Evolutionary conservation across 2,888 invertebrate genomes (phyloP).

Genomic region (Drosophila dives): DNA sequence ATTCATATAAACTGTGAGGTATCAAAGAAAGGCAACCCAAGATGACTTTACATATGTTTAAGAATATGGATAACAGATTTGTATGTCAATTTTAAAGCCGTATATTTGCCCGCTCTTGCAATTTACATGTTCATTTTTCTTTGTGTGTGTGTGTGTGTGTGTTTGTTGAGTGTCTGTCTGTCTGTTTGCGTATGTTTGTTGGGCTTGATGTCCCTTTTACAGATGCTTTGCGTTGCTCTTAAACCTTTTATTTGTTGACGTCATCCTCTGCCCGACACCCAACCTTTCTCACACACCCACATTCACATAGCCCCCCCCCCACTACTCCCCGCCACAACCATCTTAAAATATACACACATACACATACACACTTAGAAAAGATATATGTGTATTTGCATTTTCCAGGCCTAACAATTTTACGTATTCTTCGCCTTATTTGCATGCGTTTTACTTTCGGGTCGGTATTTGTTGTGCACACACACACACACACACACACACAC

Average conservation of each 20-base stretch:
- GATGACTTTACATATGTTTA: conserved; percentile 44
- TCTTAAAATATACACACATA: neutral
- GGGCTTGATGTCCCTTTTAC: conserved; percentile 45
- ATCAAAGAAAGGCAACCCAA: conserved; percentile 13
- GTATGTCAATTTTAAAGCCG: neutral
- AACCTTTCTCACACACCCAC: neutral
- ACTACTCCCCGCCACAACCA: too few species aligned
- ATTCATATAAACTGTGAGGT: neutral
- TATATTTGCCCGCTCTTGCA: conserved; percentile 1
- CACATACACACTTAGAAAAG: neutral
- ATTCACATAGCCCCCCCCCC: neutral
- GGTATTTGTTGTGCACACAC: conserved; percentile 51
- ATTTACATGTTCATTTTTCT: conserved; percentile 15
- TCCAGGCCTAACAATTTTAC: conserved; percentile 68
- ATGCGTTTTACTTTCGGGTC: conserved; percentile 65
- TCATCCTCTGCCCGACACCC: conserved; percentile 32
- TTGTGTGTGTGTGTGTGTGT: conserved; percentile 5
- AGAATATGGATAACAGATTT: neutral
- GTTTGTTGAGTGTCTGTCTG: conserved; percentile 8
- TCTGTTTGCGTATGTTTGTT: conserved; percentile 28
- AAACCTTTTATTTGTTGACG: conserved; percentile 70
- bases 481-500: conserved; percentile 10
- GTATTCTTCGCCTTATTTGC: conserved; percentile 74
- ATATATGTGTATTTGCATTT: conserved; percentile 63
- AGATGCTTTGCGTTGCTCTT: conserved; percentile 31